Conservation (phyloP, 2,113 vertebrate species). For the Opisthocomus hoazin region DNA sequence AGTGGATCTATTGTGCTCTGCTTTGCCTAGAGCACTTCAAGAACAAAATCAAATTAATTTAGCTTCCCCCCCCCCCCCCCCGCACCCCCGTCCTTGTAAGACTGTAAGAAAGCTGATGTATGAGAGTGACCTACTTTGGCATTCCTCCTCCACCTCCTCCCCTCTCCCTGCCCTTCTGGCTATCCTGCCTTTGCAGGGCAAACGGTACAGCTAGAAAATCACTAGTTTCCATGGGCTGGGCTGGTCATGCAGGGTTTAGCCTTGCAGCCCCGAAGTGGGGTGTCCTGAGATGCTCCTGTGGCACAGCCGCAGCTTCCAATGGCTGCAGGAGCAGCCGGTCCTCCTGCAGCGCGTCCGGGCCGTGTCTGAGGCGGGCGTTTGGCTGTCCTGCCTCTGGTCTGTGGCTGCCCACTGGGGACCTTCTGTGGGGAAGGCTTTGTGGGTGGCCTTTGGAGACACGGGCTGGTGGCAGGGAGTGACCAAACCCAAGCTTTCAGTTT, state of each 20-base stretch:
- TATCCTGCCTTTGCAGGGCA: not conserved
- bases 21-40: not conserved
- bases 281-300: not conserved
- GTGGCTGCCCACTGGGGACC: fast-evolving
- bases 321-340: not conserved
- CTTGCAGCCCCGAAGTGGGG: not conserved
- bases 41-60: constrained; percentile 37
- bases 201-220: not conserved
- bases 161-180: not conserved
- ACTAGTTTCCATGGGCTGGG: not conserved
- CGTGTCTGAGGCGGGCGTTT: too few relatives aligned
- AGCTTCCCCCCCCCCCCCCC: not conserved
- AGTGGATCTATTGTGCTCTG: not conserved
- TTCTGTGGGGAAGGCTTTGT: not conserved
- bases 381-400: not conserved
- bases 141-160: not conserved
- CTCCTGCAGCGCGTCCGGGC: fast-evolving
- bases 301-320: fast-evolving
- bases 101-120: not conserved
- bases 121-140: not conserved
- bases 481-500: not conserved
- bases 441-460: not conserved
- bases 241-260: not conserved
- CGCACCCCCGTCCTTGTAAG: not conserved
- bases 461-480: not conserved